Percentiles rank a stretch among this genome's conserved stretches.
These are phyloP conservation scores for Sebastes matsubarae DNA, from an alignment of 2,797 vertebrate species.

Conservation along the genomic window DNA sequence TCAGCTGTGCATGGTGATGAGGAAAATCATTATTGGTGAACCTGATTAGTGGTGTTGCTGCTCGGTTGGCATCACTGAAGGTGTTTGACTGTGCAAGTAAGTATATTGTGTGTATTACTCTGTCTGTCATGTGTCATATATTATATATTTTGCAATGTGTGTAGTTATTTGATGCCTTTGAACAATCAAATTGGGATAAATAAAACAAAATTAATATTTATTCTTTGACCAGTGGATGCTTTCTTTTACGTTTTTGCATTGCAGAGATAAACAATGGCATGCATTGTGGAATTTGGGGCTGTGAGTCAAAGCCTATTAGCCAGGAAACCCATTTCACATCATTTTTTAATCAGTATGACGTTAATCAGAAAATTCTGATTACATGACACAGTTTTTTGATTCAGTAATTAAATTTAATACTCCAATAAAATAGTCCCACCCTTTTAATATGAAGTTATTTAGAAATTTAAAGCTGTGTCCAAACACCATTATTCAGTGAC, in stretches of 20 bases:
- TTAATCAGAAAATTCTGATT: neutral
- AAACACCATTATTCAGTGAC: neutral
- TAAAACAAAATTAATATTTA: neutral
- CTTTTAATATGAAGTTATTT: neutral
- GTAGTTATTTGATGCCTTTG: neutral
- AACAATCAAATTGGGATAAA: neutral
- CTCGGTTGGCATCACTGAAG: neutral
- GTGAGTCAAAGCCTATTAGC: neutral
- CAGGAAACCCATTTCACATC: neutral
- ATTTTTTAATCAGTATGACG: neutral
- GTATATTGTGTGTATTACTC: neutral
- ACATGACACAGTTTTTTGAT: neutral
- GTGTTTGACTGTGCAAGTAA: neutral
- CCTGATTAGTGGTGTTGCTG: neutral
- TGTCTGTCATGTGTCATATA: neutral
- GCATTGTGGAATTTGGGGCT: neutral
- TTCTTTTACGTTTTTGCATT: neutral
- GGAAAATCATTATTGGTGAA: neutral
- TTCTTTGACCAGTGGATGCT: neutral
- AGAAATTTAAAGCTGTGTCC: neutral
- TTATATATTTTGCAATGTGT: neutral
- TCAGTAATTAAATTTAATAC: neutral
- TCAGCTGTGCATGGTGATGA: conserved; percentile 8
- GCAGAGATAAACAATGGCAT: neutral
- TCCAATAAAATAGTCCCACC: neutral